These are phyloP conservation scores for Trissolcus basalis DNA, from an alignment of 1,140 invertebrate species.

Conservation along the genomic window DNA sequence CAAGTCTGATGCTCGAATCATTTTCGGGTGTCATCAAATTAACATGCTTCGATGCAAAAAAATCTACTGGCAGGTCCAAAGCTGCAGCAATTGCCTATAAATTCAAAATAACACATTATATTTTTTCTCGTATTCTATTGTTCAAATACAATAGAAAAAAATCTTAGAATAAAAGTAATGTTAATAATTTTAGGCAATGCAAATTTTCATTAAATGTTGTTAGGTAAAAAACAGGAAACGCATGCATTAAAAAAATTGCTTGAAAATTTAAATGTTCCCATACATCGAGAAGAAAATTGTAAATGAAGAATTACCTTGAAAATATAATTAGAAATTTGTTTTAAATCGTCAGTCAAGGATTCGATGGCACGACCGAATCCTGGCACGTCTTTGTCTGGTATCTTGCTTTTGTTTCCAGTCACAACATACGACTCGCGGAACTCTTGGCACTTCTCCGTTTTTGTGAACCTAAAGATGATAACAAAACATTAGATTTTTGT, in stretches of 20 bases:
- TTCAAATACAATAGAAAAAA: too few species aligned
- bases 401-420: conserved; percentile 77
- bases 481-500: conserved; percentile 1
- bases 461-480: conserved; percentile 30
- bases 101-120: background rate
- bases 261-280: too few species aligned
- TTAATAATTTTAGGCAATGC: too few species aligned
- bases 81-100: conserved; percentile 38
- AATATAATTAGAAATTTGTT: conserved; percentile 77
- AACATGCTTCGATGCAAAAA: conserved; percentile 37
- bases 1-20: conserved; percentile 26
- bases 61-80: conserved; percentile 34
- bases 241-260: conserved; percentile 5
- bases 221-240: too few species aligned
- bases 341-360: conserved; percentile 81
- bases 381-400: conserved; percentile 82
- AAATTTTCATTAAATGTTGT: too few species aligned
- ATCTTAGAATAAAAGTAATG: too few species aligned
- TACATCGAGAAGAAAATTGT: too few species aligned
- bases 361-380: conserved; percentile 80
- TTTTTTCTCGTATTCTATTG: too few species aligned
- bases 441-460: conserved; percentile 44
- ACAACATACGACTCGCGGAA: conserved; percentile 82
- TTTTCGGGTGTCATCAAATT: conserved; percentile 42
- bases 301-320: conserved; percentile 34